These are phyloP conservation scores for Drosophila parabipectinata DNA, from an alignment of 1,140 invertebrate species.

Conservation along the genomic window DNA sequence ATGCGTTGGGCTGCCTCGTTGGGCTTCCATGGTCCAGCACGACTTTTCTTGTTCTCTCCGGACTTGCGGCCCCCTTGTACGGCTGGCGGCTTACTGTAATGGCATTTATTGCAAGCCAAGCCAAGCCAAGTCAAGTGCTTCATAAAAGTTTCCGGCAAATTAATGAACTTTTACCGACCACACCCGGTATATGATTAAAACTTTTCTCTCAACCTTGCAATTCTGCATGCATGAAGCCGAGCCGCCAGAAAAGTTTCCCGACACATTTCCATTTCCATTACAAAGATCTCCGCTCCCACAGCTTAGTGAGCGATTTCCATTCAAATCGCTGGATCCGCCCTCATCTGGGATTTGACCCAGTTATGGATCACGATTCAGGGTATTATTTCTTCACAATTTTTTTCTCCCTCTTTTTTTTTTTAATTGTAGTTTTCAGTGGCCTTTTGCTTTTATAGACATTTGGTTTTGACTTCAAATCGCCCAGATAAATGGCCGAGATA, in stretches of 20 bases:
- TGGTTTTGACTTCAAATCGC: conserved; percentile 31
- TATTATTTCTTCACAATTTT: conserved; percentile 29
- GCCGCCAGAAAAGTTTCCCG: conserved; percentile 41
- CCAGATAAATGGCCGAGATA: conserved; percentile 56
- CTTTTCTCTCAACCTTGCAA: conserved; percentile 61
- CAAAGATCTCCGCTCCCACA: conserved; percentile 24
- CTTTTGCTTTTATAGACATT: conserved; percentile 39
- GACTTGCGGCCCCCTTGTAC: neutral
- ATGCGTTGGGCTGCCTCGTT: conserved; percentile 1
- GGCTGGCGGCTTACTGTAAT: conserved; percentile 37
- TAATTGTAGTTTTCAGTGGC: conserved; percentile 65
- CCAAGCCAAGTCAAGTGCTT: conserved; percentile 48
- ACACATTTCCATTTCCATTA: conserved; percentile 54
- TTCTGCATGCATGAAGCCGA: conserved; percentile 39
- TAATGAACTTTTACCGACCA: conserved; percentile 64
- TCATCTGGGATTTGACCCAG: conserved; percentile 66
- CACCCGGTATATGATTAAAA: conserved; percentile 69
- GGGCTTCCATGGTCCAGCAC: conserved; percentile 1
- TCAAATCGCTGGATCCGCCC: conserved; percentile 51
- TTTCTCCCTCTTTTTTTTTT: conserved; percentile 22
- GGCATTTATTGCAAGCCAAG: conserved; percentile 50
- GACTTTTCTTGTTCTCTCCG: conserved; percentile 21
- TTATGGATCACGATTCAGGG: conserved; percentile 54
- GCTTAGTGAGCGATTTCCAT: conserved; percentile 30
- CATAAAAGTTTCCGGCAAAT: conserved; percentile 64